These are phyloP conservation scores for Nesoenas mayeri DNA, from an alignment of 2,113 vertebrate genomes.

Conservation along the genomic window DNA sequence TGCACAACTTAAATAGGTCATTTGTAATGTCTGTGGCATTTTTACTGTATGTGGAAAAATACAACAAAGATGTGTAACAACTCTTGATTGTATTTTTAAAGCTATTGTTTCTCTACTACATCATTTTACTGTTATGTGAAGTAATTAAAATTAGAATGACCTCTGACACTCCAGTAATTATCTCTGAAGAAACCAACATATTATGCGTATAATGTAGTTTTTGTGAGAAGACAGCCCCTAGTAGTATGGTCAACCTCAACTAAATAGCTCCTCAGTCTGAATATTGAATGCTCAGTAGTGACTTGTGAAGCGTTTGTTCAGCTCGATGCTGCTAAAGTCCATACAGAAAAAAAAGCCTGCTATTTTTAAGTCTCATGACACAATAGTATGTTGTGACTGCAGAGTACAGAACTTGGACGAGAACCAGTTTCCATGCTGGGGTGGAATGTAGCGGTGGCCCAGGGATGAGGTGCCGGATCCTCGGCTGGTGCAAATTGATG, in stretches of 20 bases:
- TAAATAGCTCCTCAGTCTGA: neutral
- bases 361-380: neutral
- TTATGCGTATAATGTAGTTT: neutral
- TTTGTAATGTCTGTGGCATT: slow-evolving; percentile 76
- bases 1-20: slow-evolving; percentile 76
- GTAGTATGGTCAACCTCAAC: slow-evolving; percentile 23
- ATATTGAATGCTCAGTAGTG: neutral
- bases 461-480: neutral
- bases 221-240: neutral
- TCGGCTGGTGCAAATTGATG: neutral
- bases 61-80: slow-evolving; percentile 65
- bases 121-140: slow-evolving; percentile 70
- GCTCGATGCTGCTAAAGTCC: neutral
- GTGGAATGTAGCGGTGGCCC: neutral
- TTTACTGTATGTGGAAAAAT: slow-evolving; percentile 74
- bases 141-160: slow-evolving; percentile 70
- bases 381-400: neutral
- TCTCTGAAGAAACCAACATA: slow-evolving; percentile 56
- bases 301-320: slow-evolving; percentile 20
- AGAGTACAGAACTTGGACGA: neutral
- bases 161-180: slow-evolving; percentile 73
- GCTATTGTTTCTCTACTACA: slow-evolving; percentile 64
- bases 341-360: neutral
- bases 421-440: neutral
- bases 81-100: slow-evolving; percentile 71